These are phyloP conservation scores for Caracal caracal DNA, from an alignment of 2,113 vertebrate genomes.

Conservation along the genomic window DNA sequence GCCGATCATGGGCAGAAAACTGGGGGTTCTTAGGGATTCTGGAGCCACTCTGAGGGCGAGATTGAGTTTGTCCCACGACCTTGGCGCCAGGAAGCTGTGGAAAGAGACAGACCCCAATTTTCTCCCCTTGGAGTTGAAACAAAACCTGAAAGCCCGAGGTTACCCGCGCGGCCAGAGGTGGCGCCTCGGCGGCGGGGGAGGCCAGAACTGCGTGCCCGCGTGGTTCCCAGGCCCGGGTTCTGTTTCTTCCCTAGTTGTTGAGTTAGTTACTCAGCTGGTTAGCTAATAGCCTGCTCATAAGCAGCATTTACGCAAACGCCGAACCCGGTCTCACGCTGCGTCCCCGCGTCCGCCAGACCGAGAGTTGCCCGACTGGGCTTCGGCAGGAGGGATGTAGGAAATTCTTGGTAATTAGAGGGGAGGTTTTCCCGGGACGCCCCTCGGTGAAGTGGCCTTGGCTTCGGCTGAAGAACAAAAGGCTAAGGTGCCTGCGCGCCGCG, in stretches of 20 bases:
- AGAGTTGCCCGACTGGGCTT: not conserved
- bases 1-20: not conserved
- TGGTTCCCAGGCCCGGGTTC: constrained; percentile 64
- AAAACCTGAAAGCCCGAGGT: constrained; percentile 75
- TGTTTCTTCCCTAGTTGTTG: not conserved
- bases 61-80: constrained; percentile 72
- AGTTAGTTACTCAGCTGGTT: constrained; percentile 24
- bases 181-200: constrained; percentile 71
- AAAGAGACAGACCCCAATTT: constrained; percentile 71
- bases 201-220: not conserved
- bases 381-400: not conserved
- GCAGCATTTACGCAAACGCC: not conserved
- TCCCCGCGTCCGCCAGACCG: not conserved
- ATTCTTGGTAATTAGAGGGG: constrained; percentile 67
- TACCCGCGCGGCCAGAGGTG: constrained; percentile 72
- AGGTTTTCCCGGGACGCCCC: constrained; percentile 46
- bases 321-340: not conserved
- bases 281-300: not conserved
- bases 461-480: constrained; percentile 74
- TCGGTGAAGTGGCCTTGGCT: constrained; percentile 56
- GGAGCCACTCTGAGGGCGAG: not conserved
- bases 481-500: constrained; percentile 60
- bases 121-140: constrained; percentile 65
- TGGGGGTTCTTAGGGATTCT: constrained; percentile 26
- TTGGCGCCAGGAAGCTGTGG: constrained; percentile 65